Evolutionary conservation across 2,113 vertebrate genomes (phyloP), one percentile per base, ranked within the genome.

Genomic region (Martes martes): DNA sequence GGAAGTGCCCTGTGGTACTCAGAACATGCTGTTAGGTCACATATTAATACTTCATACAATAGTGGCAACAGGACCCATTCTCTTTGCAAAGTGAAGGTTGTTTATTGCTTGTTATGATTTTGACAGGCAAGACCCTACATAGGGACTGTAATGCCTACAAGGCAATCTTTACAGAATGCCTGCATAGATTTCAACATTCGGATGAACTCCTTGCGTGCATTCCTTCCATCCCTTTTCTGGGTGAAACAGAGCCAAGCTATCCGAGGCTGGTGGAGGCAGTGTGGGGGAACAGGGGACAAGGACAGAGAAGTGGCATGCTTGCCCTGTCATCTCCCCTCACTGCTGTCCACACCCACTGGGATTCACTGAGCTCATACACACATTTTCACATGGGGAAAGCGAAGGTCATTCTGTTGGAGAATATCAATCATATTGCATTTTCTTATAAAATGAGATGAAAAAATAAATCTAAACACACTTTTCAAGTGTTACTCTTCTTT

Each of bases 391-490:
- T 47, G 50, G 94, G 92, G 96, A 95, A 97, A 87, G 96, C 93
- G 69, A 90, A 98, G 97, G 76, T 94, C 45, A 98, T 84, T 52
- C 71, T 2, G 19, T 15, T 18, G 69, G 97, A 92, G 93, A 95
- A 96, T 97, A 98, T 89, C 71, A 96, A 93, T 96, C 90, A 97
- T 57, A 97, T 6, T 0, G 88, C 59, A 85, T 98, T 98, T 99
- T 94, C 86, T 98, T 98, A 98, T 71, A 99, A 98, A 99, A 98
- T 97, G 97, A 99, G 98, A 98, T 98, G 98, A 98, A 98, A 98
- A 98, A 98, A 98, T 97, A 98, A 97, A 98, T 98, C 97, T 97
- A 97, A 97, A 98, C 96, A 97, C 90, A 97, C 94, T 69, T 98
- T 98, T 97, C 97, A 98, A 98, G 97, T 97, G 98, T 96, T 97